These are phyloP conservation scores for Sylvia borin DNA, from an alignment of 2,797 vertebrate genomes.

Conservation along the genomic window DNA sequence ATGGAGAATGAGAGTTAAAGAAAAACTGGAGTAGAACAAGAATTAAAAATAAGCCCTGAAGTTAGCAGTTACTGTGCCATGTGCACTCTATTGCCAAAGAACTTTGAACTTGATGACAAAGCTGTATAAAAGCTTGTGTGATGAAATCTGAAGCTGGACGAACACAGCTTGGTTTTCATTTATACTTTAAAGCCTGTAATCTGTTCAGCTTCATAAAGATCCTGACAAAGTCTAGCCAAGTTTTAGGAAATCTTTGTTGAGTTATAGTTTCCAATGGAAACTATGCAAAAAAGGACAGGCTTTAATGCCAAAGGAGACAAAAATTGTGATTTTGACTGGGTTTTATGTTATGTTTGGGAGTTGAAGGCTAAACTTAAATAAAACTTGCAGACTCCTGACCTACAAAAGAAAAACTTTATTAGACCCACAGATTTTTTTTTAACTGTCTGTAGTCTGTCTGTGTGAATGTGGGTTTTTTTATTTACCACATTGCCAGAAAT, in stretches of 20 bases:
- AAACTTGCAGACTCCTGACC: neutral
- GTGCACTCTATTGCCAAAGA: neutral
- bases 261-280: constrained; percentile 23
- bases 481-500: neutral
- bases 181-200: neutral
- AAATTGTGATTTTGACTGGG: neutral
- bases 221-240: neutral
- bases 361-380: neutral
- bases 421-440: neutral
- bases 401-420: neutral
- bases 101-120: constrained; percentile 52
- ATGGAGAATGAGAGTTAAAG: neutral
- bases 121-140: constrained; percentile 11
- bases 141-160: constrained; percentile 23
- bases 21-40: neutral
- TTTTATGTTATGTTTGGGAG: neutral
- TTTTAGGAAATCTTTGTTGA: neutral
- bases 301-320: neutral
- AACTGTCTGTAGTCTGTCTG: neutral
- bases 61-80: neutral
- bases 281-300: neutral
- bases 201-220: neutral
- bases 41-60: neutral
- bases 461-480: neutral
- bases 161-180: constrained; percentile 37